These are phyloP conservation scores for Brachyhypopomus gauderio DNA, from an alignment of 2,113 vertebrate species.

Conservation along the genomic window DNA sequence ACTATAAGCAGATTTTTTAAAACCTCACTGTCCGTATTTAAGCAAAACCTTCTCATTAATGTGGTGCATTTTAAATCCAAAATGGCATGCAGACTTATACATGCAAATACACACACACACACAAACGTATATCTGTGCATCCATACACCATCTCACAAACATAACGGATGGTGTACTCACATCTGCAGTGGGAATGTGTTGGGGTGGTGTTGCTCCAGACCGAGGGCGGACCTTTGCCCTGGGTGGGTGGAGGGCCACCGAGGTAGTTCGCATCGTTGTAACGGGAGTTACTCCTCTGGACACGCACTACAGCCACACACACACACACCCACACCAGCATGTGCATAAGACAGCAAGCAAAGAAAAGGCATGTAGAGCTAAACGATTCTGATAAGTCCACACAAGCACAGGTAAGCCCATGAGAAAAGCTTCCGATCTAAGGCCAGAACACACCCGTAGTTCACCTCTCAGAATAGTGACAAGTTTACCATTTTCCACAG, in stretches of 20 bases:
- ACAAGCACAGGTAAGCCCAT: not conserved
- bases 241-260: conserved; percentile 34
- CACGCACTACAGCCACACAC: conserved; percentile 80
- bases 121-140: not conserved
- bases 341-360: not conserved
- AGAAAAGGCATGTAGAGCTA: not conserved
- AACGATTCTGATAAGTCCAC: too few relatives aligned
- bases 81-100: not conserved
- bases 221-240: conserved; percentile 29
- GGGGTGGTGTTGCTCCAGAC: conserved; percentile 41
- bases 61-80: not conserved
- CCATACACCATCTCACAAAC: not conserved
- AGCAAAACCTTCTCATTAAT: too few relatives aligned
- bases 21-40: too few relatives aligned
- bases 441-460: not conserved
- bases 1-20: too few relatives aligned
- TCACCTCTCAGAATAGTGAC: not conserved
- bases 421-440: not conserved
- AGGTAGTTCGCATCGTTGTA: conserved; percentile 83
- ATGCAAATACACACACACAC: not conserved
- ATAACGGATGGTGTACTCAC: conserved; percentile 37
- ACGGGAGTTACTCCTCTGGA: conserved; percentile 89
- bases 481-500: not conserved
- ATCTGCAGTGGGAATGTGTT: conserved; percentile 51
- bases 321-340: conserved; percentile 36